Evolutionary conservation across 2,888 invertebrate species (phyloP).

Genomic region (Steromphala cineraria): DNA sequence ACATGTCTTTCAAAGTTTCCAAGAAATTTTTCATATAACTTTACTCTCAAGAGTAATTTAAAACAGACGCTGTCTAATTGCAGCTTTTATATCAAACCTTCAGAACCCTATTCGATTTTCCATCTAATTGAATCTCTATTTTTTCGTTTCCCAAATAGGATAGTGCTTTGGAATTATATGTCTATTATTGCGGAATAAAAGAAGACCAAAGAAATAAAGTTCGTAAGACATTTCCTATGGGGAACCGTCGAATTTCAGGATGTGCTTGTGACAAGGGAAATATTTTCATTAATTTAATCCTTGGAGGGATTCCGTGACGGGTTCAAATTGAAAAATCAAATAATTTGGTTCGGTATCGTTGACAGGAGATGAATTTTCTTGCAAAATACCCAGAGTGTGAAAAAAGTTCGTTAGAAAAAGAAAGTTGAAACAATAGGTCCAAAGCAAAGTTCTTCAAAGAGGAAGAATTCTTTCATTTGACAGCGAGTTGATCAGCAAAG

Average conservation of each 20-base stretch:
- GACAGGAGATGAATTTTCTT: neutral
- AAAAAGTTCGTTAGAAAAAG: slow-evolving; percentile 7
- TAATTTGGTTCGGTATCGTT: neutral
- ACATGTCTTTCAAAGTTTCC: too few relatives aligned
- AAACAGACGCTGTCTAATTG: neutral
- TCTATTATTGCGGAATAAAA: neutral
- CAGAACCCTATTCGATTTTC: neutral
- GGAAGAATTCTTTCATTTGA: slow-evolving; percentile 10
- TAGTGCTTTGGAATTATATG: neutral
- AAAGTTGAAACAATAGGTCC: slow-evolving; percentile 6
- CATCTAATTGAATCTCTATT: neutral
- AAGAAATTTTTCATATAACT: too few relatives aligned
- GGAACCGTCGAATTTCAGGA: neutral
- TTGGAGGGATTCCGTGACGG: neutral
- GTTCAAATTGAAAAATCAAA: slow-evolving; percentile 8
- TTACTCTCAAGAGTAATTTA: neutral
- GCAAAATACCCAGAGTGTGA: neutral
- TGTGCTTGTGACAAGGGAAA: neutral
- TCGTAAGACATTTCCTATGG: neutral
- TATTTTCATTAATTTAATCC: slow-evolving; percentile 2
- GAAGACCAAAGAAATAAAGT: neutral
- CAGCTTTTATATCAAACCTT: neutral
- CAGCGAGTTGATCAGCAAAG: neutral
- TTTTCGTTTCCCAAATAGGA: neutral
- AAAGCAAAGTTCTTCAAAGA: slow-evolving; percentile 6